phyloP scores from a whole-genome alignment of 2,113 vertebrate genomes.

The Labeo catla region DNA sequence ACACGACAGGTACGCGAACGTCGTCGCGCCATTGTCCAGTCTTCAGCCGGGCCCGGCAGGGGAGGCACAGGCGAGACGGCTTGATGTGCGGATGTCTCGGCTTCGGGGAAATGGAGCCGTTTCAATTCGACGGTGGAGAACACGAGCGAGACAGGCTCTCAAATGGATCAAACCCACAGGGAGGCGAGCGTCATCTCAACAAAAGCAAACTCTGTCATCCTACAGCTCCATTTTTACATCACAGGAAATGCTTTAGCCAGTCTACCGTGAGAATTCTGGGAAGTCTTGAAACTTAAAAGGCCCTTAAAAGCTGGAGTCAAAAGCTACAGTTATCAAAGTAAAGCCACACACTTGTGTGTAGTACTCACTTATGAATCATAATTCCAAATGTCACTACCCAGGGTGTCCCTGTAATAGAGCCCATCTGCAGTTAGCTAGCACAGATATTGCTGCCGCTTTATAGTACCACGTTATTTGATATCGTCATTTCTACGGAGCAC shows the following conservation, averaged over 20 bases:
- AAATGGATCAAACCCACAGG: constrained; percentile 50
- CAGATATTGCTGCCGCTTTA: not conserved
- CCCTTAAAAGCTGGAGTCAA: constrained; percentile 25
- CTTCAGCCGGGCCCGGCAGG: constrained; percentile 51
- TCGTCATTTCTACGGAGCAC: not conserved
- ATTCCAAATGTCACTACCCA: not conserved
- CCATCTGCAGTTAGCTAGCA: not conserved
- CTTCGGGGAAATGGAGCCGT: not conserved
- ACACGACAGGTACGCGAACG: constrained; percentile 63
- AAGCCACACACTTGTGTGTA: not conserved
- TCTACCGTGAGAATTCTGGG: constrained; percentile 13
- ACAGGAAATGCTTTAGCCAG: constrained; percentile 36
- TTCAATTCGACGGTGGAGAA: constrained; percentile 38
- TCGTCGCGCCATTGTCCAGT: constrained; percentile 65
- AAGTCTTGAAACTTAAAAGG: constrained; percentile 28
- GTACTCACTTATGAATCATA: constrained; percentile 17
- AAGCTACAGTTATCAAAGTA: constrained; percentile 32
- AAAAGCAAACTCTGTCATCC: constrained; percentile 33
- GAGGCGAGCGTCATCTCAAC: constrained; percentile 40
- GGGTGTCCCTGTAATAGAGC: not conserved
- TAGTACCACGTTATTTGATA: not conserved
- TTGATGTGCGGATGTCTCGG: constrained; percentile 37
- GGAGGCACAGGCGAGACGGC: constrained; percentile 17
- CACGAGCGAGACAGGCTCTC: constrained; percentile 44
- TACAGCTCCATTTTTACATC: constrained; percentile 48